Conservation (phyloP, 2,113 vertebrate species). For the Rhabdornis inornatus region DNA sequence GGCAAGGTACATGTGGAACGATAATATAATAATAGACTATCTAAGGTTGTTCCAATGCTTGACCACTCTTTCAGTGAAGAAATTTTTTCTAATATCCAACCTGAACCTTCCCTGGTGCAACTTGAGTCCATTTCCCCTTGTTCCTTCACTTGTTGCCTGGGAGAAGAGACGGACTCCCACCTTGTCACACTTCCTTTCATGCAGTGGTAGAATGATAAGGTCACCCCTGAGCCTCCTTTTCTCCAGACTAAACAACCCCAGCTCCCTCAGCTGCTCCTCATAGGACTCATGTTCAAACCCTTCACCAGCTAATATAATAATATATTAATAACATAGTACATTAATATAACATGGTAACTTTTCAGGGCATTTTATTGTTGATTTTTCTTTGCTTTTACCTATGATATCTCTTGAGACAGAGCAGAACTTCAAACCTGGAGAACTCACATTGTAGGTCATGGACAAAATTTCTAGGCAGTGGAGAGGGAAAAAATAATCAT, state of each 20-base stretch:
- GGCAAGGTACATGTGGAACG: neutral
- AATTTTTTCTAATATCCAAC: neutral
- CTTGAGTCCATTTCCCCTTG: neutral
- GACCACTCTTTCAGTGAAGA: neutral
- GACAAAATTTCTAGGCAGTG: neutral
- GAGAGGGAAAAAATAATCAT: neutral
- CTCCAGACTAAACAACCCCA: neutral
- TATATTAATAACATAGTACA: neutral
- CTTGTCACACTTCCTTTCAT: neutral
- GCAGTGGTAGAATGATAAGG: neutral
- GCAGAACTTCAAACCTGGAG: neutral
- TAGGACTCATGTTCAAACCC: neutral
- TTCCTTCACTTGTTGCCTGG: neutral
- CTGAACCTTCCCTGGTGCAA: neutral
- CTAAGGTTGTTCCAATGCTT: neutral
- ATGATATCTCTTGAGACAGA: neutral
- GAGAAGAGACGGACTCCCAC: neutral
- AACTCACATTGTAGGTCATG: neutral
- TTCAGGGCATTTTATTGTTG: neutral
- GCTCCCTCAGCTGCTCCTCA: neutral
- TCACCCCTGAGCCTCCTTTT: neutral
- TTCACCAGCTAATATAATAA: neutral
- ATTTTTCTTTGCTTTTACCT: neutral
- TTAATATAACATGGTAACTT: neutral
- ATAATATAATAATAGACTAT: neutral